Percentiles rank a stretch among this genome's conserved stretches.
These are phyloP conservation scores for Rattus norvegicus DNA, from an alignment of 2,113 vertebrate genomes.

Conservation along the genomic window GRCr8 NC_086025.1:27217501-27218000, in stretches of 20 bases:
- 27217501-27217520: not conserved
- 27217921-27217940: not conserved
- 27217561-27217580: not conserved
- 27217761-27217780: not conserved
- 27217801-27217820: no score
- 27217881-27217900: fast-evolving
- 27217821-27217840: not conserved
- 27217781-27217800: not conserved
- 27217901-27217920: conserved; percentile 31
- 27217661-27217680: not conserved
- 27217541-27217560: conserved; percentile 31
- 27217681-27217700: not conserved
- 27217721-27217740: not conserved
- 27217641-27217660: not conserved
- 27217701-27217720: not conserved
- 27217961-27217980: conserved; percentile 24
- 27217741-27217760: not conserved
- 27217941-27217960: not conserved
- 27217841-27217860: not conserved
- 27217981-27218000: not conserved
- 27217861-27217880: not conserved
- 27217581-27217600: conserved; percentile 34
- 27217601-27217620: conserved; percentile 35
- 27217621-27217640: not conserved
- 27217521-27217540: conserved; percentile 17